phyloP scores from a whole-genome alignment of 2,797 vertebrate species.

The Hylomyscus alleni region DNA sequence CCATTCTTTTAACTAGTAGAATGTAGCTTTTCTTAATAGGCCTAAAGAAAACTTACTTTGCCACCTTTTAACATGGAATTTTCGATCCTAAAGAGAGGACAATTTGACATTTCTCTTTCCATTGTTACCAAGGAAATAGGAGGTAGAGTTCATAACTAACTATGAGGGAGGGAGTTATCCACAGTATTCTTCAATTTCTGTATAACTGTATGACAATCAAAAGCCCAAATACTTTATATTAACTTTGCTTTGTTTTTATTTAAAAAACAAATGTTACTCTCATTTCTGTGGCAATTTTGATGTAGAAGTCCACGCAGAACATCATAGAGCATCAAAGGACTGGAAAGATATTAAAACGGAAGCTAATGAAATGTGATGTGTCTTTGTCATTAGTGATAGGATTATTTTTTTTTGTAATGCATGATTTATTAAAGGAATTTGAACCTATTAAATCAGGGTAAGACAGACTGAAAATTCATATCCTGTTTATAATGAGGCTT shows the following conservation, averaged over 20 bases:
- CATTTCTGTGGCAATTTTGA: conserved; percentile 39
- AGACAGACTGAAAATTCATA: conserved; percentile 84
- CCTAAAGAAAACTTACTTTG: neutral
- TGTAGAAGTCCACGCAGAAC: neutral
- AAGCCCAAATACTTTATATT: conserved; percentile 21
- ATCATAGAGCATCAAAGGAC: conserved; percentile 1
- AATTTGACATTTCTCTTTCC: neutral
- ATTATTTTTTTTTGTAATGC: conserved; percentile 68
- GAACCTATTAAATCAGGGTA: conserved; percentile 78
- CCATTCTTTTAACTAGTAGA: neutral
- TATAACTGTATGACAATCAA: neutral
- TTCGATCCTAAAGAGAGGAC: neutral
- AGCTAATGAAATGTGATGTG: conserved; percentile 47
- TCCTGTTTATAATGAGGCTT: conserved; percentile 84
- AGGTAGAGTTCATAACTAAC: neutral
- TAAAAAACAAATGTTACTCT: neutral
- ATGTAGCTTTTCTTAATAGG: neutral
- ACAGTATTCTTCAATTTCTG: neutral
- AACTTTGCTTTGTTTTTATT: neutral
- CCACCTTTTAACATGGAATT: neutral
- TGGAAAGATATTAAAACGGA: conserved; percentile 31
- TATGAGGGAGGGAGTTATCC: neutral
- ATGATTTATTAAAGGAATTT: conserved; percentile 82
- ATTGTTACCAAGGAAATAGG: neutral
- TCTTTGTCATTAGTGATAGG: conserved; percentile 74